A percentile compares a stretch with the other conserved stretches of the same genome.
Conservation (phyloP, 2,113 vertebrate genomes). For the Podiceps cristatus region DNA sequence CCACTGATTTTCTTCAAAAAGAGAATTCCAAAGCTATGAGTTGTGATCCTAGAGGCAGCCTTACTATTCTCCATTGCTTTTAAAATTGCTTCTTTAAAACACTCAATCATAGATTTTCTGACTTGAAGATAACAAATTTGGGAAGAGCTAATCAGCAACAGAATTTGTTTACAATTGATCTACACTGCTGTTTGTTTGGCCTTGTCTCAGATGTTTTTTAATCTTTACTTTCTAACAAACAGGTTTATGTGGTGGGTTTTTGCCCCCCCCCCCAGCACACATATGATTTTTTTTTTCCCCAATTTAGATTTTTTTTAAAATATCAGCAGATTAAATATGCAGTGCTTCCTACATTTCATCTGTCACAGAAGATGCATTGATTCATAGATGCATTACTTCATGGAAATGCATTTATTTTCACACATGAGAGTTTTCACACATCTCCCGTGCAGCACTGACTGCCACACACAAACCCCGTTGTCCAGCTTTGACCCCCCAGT, state of each 20-base stretch:
- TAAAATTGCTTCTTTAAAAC: slow-evolving; percentile 27
- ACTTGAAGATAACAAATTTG: background rate
- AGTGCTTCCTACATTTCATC: background rate
- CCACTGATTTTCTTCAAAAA: background rate
- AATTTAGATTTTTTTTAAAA: background rate
- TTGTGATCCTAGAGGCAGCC: background rate
- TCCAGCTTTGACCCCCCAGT: background rate
- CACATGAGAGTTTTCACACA: rapidly evolving
- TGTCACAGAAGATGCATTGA: background rate
- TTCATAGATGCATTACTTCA: background rate
- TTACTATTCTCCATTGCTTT: background rate
- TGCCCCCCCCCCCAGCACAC: background rate
- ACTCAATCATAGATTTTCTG: background rate
- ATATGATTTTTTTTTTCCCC: background rate
- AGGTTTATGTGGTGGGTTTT: background rate
- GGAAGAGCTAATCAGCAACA: slow-evolving; percentile 26
- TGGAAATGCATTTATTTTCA: background rate
- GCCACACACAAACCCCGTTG: background rate
- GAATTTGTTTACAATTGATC: background rate
- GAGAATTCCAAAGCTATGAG: background rate
- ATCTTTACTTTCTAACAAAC: background rate
- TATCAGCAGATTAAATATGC: background rate
- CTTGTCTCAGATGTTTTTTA: background rate
- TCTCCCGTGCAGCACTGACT: background rate
- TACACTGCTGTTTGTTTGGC: background rate